Base-by-base conservation (phyloP, 2,113 vertebrate genomes). In the Mungos mungo region DNA sequence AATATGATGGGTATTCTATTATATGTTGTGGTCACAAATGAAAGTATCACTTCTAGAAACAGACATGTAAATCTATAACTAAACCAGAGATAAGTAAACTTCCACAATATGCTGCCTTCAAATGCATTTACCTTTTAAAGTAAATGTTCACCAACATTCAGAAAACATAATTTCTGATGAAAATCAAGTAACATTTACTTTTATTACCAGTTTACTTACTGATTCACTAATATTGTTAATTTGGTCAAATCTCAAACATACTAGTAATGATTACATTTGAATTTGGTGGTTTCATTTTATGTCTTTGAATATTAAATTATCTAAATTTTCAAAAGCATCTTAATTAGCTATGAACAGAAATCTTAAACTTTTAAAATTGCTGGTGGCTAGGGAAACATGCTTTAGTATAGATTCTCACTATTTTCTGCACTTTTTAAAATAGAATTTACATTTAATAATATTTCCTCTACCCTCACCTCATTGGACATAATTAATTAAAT, bases 401-500 rank as follows among this genome's bases (percentile, higher is more conserved):
- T 93, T 41, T 3, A 50, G 71, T 74, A 94, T 80, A 57, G 0
- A 66, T 80, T 90, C 81, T 79, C 29, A 54, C 8, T 83, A 80
- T 83, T 94, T 97, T 31, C 65, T 90, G 50, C 3, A 83, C 10
- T 65, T 92, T 90, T 88, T 12, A 66, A 3, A 86, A 86, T 86
- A 76, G 0, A 13, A 91, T 93, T 96, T 97, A 65, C 7, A 82
- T 95, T 77, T 88, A 52, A 95, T 94, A 60, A 93, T 86, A 33
- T 94, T 97, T 94, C 38, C 6, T 77, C 1, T 93, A 63, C 18
- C 5, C 7, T 93, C 93, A 69, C 25, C 38, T 13, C 14, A 90
- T 15, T 93, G 57, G 54, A 91, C 13, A 87, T 94, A 97, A 95
- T 94, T 95, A 96, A 88, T 96, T 66, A 97, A 90, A 91, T 85